Evolutionary conservation across 1,140 invertebrate genomes (phyloP).

Genomic region (Ips nitidus): DNA sequence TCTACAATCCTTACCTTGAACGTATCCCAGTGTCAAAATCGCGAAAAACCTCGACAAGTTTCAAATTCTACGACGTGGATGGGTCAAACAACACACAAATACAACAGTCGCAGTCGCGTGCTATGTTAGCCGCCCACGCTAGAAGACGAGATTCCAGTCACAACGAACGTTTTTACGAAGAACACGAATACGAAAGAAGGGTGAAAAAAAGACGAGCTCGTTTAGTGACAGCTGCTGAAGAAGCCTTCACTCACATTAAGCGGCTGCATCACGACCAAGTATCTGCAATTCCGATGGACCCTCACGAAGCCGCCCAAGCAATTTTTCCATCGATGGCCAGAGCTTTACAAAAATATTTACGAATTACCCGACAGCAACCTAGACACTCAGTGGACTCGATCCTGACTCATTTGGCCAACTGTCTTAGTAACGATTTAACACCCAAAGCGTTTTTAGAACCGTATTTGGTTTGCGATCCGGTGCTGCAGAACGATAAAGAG

Average conservation of each 20-base stretch:
- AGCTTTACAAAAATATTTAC: conserved; percentile 93
- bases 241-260: conserved; percentile 96
- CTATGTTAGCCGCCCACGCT: conserved; percentile 70
- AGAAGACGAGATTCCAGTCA: conserved; percentile 81
- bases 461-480: conserved; percentile 76
- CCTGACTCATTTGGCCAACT: conserved; percentile 79
- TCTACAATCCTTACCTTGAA: conserved; percentile 96
- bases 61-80: conserved; percentile 98
- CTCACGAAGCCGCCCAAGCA: conserved; percentile 93
- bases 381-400: conserved; percentile 93
- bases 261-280: conserved; percentile 68
- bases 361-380: conserved; percentile 93
- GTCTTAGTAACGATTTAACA: conserved; percentile 90
- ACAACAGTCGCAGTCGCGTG: conserved; percentile 65
- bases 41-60: conserved; percentile 75
- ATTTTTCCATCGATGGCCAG: conserved; percentile 95
- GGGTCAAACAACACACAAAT: conserved; percentile 71
- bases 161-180: conserved; percentile 96
- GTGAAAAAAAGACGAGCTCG: conserved; percentile 88
- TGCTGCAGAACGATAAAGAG: conserved; percentile 79
- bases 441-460: conserved; percentile 91
- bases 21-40: conserved; percentile 84
- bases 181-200: conserved; percentile 93
- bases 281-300: conserved; percentile 78
- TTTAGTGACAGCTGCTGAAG: conserved; percentile 89